Evolutionary conservation across 1,140 invertebrate species (phyloP).

Genomic region (Drosophila lowei): DNA sequence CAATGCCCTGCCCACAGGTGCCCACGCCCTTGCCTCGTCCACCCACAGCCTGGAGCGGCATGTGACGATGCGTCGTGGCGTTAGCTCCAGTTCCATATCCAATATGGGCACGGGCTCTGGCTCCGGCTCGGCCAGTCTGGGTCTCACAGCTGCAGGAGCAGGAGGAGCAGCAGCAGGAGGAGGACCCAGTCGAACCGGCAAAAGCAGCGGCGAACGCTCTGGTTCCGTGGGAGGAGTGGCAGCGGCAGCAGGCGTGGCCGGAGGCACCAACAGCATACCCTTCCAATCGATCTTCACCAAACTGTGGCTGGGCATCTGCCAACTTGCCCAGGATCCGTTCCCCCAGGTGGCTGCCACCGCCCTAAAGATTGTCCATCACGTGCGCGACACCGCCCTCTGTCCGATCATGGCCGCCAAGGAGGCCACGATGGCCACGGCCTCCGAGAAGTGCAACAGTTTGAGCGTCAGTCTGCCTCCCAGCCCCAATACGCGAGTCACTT

Average conservation of each 20-base stretch:
- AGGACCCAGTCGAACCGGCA: no score
- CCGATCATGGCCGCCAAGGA: constrained; percentile 78
- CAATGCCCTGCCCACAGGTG: constrained; percentile 47
- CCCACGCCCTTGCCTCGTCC: constrained; percentile 29
- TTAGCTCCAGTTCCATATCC: constrained; percentile 82
- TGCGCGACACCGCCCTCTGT: constrained; percentile 87
- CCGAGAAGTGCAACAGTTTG: constrained; percentile 67
- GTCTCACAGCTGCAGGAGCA: constrained; percentile 1
- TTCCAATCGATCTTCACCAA: constrained; percentile 91
- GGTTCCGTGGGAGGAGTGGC: no score
- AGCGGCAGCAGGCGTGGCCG: not conserved
- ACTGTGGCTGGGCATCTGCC: constrained; percentile 91
- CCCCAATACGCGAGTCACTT: constrained; percentile 84
- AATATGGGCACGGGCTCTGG: constrained; percentile 69
- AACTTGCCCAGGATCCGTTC: constrained; percentile 92
- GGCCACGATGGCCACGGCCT: constrained; percentile 62
- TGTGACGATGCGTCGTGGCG: constrained; percentile 71
- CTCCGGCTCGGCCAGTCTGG: constrained; percentile 8
- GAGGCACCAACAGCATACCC: constrained; percentile 70
- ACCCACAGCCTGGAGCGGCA: constrained; percentile 79
- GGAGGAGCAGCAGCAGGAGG: not conserved
- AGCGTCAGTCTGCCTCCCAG: constrained; percentile 85
- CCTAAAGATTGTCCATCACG: constrained; percentile 87
- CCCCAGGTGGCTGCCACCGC: constrained; percentile 91
- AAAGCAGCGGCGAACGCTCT: no score